These are phyloP conservation scores for Ylistrum balloti DNA, from an alignment of 1,140 invertebrate genomes.

Conservation along the genomic window DNA sequence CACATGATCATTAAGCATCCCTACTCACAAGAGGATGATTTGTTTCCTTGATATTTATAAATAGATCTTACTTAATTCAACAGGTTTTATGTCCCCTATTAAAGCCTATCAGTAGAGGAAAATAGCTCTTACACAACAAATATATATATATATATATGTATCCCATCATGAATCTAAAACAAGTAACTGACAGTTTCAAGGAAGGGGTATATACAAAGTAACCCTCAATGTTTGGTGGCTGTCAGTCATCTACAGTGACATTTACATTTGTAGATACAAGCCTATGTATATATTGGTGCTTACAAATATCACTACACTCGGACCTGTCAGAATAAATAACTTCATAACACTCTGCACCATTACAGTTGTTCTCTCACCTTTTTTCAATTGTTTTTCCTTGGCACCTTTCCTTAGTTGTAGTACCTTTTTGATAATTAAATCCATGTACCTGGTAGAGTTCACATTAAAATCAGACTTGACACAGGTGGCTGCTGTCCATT, in stretches of 20 bases:
- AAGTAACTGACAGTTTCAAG: background rate
- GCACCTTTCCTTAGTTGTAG: conserved; percentile 21
- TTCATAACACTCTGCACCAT: background rate
- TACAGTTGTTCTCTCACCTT: background rate
- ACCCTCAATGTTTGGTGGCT: background rate
- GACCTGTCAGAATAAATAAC: too few species aligned
- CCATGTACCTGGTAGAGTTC: background rate
- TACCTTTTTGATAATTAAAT: conserved; percentile 40
- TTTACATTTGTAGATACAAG: background rate
- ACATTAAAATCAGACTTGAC: background rate
- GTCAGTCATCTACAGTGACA: background rate
- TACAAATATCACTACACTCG: too few species aligned
- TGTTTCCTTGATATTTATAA: background rate
- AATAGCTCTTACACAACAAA: background rate
- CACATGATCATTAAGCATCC: background rate
- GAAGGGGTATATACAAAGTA: background rate
- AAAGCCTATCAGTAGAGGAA: too few species aligned
- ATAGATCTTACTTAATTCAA: too few species aligned
- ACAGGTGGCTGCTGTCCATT: conserved; percentile 15
- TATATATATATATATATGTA: background rate
- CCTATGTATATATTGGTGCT: too few species aligned
- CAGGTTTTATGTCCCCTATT: too few species aligned
- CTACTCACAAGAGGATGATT: background rate
- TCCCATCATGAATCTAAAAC: background rate
- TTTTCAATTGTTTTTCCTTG: conserved; percentile 29